Evolutionary conservation across 2,113 vertebrate genomes (phyloP).

Genomic region (Lota lota): DNA sequence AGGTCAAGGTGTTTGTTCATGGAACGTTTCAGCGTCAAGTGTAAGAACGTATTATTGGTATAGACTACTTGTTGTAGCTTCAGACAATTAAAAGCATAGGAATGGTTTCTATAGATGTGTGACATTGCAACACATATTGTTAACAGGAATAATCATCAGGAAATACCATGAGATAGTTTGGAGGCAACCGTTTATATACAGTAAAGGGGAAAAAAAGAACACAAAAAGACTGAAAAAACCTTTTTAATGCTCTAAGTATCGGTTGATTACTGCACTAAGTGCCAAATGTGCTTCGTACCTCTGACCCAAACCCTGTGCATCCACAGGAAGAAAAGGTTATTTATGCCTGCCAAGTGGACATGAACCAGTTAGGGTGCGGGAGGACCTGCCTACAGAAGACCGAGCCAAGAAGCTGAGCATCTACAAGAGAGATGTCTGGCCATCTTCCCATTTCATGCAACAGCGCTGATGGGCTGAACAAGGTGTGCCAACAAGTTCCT

Average conservation of each 20-base stretch:
- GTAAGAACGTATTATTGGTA: too few relatives aligned
- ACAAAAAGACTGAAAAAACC: background rate
- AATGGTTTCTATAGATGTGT: too few relatives aligned
- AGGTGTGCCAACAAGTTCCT: conserved; percentile 48
- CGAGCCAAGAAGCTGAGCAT: conserved; percentile 51
- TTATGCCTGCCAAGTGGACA: conserved; percentile 56
- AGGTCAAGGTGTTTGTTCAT: too few relatives aligned
- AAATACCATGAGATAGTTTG: too few relatives aligned
- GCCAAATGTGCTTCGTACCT: conserved; percentile 38
- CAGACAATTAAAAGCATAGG: too few relatives aligned
- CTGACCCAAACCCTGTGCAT: conserved; percentile 21
- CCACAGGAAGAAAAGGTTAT: conserved; percentile 31
- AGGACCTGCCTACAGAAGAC: conserved; percentile 53
- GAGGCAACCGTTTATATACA: background rate
- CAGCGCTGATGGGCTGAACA: conserved; percentile 64
- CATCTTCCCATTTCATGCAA: conserved; percentile 56
- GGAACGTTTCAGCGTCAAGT: too few relatives aligned
- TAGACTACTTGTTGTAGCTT: too few relatives aligned
- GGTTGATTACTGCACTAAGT: background rate
- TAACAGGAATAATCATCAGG: too few relatives aligned
- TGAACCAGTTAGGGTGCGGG: conserved; percentile 54
- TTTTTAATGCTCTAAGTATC: background rate
- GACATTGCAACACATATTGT: too few relatives aligned
- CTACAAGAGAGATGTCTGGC: conserved; percentile 59
- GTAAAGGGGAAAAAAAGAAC: too few relatives aligned